Evolutionary conservation across 2,797 vertebrate genomes (phyloP), one percentile per base, ranked within the genome.

Genomic region (Cygnus olor): DNA sequence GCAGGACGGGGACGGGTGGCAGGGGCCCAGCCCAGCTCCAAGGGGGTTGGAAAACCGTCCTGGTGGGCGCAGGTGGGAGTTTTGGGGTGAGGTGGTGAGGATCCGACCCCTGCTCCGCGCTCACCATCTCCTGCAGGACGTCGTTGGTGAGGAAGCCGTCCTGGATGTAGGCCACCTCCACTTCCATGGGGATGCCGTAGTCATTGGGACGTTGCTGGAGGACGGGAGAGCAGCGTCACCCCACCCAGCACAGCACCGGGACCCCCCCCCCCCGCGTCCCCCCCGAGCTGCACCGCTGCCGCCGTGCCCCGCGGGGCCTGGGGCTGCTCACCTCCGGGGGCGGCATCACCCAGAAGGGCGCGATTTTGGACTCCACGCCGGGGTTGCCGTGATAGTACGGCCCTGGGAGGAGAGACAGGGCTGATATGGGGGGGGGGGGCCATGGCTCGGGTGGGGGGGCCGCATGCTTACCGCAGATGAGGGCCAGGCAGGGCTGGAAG

Each of bases 121-220:
- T 98, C 98, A 99, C 99, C 99, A 99, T 99, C 97, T 99, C 99
- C 51, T 99, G 99, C 7, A 99, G 98, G 51, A 99, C 98, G 3
- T 99, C 99, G 2, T 98, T 99, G 93, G 99, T 99, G 94, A 99
- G 98, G 91, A 99, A 99, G 65, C 98, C 98, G n/a, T 99, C 99
- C 96, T 99, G 99, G 47, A 99, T 98, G 5, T 99, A 99, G n/a
- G 99, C 99, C 96, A 99, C 99, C 96, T 99, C 99, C 66, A 99
- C 99, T 0, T 99, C 99, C 91, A 99, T 99, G 32, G 99, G 99
- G 92, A 99, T 99, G 6, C 99, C 99, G 0, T 99, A 99, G 97
- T 99, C 99, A 6, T 99, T 99, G 15, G 99, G 98, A 40, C 99
- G 96, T 98, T 99, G 99, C 99, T 99, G 88, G 36, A 16, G 10